phyloP scores from a whole-genome alignment of 2,888 invertebrate species.

The Hofmannophila pseudospretella region DNA sequence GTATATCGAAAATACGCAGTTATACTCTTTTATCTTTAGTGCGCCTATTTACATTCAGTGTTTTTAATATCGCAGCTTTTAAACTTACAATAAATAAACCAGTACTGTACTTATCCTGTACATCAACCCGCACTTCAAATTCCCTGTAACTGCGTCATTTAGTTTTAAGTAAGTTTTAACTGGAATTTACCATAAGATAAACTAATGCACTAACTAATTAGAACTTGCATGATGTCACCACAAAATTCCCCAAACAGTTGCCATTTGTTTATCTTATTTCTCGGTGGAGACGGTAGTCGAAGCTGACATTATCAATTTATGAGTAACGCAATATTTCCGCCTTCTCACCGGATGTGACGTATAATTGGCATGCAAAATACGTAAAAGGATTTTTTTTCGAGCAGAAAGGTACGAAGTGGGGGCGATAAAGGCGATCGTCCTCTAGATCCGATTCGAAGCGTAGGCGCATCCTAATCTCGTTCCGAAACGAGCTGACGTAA shows the following conservation, averaged over 20 bases:
- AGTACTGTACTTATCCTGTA: no score
- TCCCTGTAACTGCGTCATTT: no score
- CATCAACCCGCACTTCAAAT: no score
- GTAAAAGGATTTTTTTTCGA: background rate
- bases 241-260: slow-evolving; percentile 25
- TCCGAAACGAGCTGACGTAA: slow-evolving; percentile 63
- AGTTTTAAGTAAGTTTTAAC: slow-evolving; percentile 1
- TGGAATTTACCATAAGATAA: slow-evolving; percentile 20
- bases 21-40: no score
- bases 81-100: no score
- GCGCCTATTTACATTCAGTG: no score
- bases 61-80: no score
- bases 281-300: slow-evolving; percentile 2
- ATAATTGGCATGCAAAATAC: background rate
- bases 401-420: background rate
- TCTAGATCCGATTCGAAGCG: slow-evolving; percentile 29
- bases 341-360: background rate
- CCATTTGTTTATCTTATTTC: slow-evolving; percentile 25
- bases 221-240: slow-evolving; percentile 32
- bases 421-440: slow-evolving; percentile 36
- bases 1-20: no score
- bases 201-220: slow-evolving; percentile 33
- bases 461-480: slow-evolving; percentile 62
- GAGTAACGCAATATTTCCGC: background rate
- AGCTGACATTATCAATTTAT: background rate